Evolutionary conservation across 2,113 vertebrate species (phyloP).

Genomic region (Abramis brama): DNA sequence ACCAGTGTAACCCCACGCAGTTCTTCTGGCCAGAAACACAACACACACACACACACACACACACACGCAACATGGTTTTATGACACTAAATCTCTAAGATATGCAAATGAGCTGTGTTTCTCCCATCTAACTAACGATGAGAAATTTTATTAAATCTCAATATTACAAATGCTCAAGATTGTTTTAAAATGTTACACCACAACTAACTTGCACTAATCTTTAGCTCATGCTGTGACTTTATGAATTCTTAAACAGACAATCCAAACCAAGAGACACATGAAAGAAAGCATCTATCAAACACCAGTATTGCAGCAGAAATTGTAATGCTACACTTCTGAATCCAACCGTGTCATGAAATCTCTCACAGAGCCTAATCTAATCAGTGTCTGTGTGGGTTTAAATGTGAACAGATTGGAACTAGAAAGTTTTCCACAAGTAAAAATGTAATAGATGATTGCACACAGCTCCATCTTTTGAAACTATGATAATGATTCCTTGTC

Average conservation of each 20-base stretch:
- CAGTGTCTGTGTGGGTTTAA: slow-evolving; percentile 6
- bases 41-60: not conserved
- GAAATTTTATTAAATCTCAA: not conserved
- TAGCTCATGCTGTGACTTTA: not conserved
- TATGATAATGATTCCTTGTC: not conserved
- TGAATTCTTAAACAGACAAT: slow-evolving; percentile 8
- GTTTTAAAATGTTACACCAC: not conserved
- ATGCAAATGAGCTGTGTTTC: not conserved
- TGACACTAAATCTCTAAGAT: not conserved
- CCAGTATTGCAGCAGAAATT: slow-evolving; percentile 1
- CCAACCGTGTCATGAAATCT: slow-evolving; percentile 13
- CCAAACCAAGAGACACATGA: slow-evolving; percentile 17
- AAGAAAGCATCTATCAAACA: not conserved
- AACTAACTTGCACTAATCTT: not conserved
- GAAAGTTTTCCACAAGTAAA: not conserved
- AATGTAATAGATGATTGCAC: not conserved
- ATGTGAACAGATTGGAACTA: not conserved
- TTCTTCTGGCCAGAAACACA: slow-evolving; percentile 83
- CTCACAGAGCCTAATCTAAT: slow-evolving; percentile 16
- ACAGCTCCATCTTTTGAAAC: not conserved
- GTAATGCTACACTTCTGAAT: not conserved
- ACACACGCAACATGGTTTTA: not conserved
- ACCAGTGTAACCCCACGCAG: slow-evolving; percentile 92
- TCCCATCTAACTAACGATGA: slow-evolving; percentile 15
- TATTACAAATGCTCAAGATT: not conserved